These are phyloP conservation scores for Diarsia mendica DNA, from an alignment of 2,888 invertebrate species.

Conservation along the genomic window DNA sequence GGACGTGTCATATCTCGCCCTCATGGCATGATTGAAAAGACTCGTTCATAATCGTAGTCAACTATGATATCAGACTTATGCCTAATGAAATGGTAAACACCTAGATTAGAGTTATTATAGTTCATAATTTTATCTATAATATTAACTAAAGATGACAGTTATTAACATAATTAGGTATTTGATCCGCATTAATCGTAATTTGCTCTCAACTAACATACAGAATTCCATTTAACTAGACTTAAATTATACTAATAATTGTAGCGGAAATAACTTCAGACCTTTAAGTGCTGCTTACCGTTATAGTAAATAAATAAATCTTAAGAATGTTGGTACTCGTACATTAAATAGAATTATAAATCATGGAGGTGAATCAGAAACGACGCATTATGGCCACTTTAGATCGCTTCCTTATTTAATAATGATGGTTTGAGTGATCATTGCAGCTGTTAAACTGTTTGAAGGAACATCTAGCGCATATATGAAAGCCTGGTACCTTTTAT, in stretches of 20 bases:
- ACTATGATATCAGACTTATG: background rate
- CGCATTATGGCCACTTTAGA: slow-evolving; percentile 42
- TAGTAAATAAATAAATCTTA: slow-evolving; percentile 35
- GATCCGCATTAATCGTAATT: slow-evolving; percentile 26
- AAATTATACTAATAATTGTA: slow-evolving; percentile 47
- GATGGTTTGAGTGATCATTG: background rate
- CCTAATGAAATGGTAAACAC: background rate
- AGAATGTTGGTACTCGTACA: slow-evolving; percentile 21
- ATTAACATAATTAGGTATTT: slow-evolving; percentile 34
- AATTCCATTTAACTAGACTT: slow-evolving; percentile 16
- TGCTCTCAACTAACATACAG: slow-evolving; percentile 7
- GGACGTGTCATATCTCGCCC: too few relatives aligned
- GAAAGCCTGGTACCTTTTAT: background rate
- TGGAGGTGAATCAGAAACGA: slow-evolving; percentile 11
- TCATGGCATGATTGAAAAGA: background rate
- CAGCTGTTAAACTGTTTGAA: slow-evolving; percentile 2
- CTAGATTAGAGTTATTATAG: background rate
- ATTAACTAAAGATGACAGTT: slow-evolving; percentile 1
- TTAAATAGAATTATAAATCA: slow-evolving; percentile 41
- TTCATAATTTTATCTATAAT: slow-evolving; percentile 1
- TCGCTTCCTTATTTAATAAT: slow-evolving; percentile 23
- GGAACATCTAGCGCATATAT: background rate
- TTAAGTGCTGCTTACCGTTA: slow-evolving; percentile 45
- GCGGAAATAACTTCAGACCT: slow-evolving; percentile 40
- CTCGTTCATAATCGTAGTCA: background rate